These are phyloP conservation scores for Diarsia mendica DNA, from an alignment of 2,888 invertebrate genomes.

Conservation along the genomic window DNA sequence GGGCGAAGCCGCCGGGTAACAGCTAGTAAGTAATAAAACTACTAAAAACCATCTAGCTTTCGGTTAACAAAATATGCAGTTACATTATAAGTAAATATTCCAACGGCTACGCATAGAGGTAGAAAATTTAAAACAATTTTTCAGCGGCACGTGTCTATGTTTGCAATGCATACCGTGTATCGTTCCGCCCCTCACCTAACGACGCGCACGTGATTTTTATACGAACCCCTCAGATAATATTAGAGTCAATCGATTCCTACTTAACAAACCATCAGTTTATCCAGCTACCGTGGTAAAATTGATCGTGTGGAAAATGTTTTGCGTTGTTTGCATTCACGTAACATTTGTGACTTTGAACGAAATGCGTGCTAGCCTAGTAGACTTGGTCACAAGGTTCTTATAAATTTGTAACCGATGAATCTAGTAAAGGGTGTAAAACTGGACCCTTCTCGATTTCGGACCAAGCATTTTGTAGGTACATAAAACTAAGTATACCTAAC, in stretches of 20 bases:
- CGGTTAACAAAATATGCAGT: conserved; percentile 70
- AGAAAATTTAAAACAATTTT: conserved; percentile 80
- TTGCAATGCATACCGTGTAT: conserved; percentile 71
- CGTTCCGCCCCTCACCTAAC: conserved; percentile 64
- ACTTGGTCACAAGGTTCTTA: background rate
- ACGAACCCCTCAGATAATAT: conserved; percentile 47
- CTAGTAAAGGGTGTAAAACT: too few species aligned
- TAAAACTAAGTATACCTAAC: too few species aligned
- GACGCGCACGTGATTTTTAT: conserved; percentile 70
- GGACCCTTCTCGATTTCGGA: too few species aligned
- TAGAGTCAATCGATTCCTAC: conserved; percentile 42
- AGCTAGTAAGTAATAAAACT: background rate
- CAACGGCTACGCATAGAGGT: conserved; percentile 39
- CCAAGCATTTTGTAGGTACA: too few species aligned
- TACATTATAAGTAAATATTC: conserved; percentile 35
- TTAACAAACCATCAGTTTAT: conserved; percentile 36
- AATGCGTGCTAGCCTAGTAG: background rate
- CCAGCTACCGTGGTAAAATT: conserved; percentile 21
- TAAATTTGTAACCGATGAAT: background rate
- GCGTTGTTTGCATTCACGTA: conserved; percentile 6
- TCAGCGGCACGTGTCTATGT: conserved; percentile 77
- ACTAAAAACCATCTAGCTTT: conserved; percentile 56
- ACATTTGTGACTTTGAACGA: background rate
- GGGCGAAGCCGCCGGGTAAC: background rate
- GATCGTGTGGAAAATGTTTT: conserved; percentile 5